Percentiles rank a stretch among this genome's conserved stretches.
Evolutionary conservation across 2,888 invertebrate genomes (phyloP).

Genomic region (Deilephila elpenor): DNA sequence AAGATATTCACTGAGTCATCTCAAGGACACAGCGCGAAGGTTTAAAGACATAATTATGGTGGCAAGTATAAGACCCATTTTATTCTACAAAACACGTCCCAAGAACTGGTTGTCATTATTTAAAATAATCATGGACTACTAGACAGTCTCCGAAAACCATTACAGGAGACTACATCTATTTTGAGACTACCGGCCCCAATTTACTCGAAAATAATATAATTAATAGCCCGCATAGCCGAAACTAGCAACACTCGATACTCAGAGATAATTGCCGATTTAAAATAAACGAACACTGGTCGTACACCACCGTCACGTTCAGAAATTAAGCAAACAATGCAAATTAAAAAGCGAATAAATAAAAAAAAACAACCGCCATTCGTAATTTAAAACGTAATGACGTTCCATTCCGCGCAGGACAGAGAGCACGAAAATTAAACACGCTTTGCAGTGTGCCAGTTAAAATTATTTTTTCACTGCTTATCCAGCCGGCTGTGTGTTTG

Average conservation of each 20-base stretch:
- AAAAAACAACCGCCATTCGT: constrained; percentile 75
- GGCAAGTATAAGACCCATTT: background rate
- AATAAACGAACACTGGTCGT: constrained; percentile 31
- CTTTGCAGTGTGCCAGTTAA: constrained; percentile 82
- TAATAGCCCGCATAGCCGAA: background rate
- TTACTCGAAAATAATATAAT: background rate
- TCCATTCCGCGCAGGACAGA: constrained; percentile 80
- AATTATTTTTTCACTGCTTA: constrained; percentile 82
- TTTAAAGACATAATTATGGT: background rate
- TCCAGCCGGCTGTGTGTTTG: constrained; percentile 72
- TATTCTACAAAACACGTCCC: background rate
- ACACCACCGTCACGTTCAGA: constrained; percentile 42
- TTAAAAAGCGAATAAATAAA: constrained; percentile 74
- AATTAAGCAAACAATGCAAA: constrained; percentile 73
- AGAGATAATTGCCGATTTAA: constrained; percentile 36
- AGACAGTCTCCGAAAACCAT: background rate
- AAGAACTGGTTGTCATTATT: background rate
- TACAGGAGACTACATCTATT: background rate
- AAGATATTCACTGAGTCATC: background rate
- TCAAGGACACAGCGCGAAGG: background rate
- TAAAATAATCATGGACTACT: background rate
- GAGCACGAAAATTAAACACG: constrained; percentile 83
- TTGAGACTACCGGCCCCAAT: background rate
- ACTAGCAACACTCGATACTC: constrained; percentile 24
- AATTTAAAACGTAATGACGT: constrained; percentile 84